phyloP scores from a whole-genome alignment of 2,797 vertebrate species.

The Anomalospiza imberbis region DNA sequence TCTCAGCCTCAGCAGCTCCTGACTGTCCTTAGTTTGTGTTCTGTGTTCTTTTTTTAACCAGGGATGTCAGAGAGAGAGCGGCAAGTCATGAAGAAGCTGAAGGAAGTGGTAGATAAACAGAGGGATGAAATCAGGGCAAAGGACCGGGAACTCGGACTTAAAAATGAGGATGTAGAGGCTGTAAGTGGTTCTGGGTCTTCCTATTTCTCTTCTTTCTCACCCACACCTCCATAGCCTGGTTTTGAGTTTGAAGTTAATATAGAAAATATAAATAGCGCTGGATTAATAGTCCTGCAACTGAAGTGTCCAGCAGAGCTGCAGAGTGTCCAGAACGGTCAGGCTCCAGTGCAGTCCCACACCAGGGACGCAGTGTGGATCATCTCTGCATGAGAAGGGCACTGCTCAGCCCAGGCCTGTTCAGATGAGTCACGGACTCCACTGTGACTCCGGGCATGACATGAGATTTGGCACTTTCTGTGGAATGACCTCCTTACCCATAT shows the following conservation, averaged over 20 bases:
- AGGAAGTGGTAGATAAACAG: slow-evolving; percentile 88
- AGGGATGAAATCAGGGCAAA: slow-evolving; percentile 89
- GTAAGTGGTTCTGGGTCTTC: slow-evolving; percentile 73
- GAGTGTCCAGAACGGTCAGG: neutral
- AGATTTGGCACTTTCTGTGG: neutral
- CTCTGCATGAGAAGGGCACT: neutral
- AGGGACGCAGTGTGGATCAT: neutral
- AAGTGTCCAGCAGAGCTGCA: neutral
- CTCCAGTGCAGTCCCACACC: neutral
- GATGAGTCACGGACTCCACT: neutral
- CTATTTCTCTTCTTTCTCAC: neutral
- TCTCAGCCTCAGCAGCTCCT: neutral
- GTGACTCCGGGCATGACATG: neutral
- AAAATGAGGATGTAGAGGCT: slow-evolving; percentile 88
- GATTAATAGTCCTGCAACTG: neutral
- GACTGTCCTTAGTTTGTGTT: neutral
- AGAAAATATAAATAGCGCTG: neutral
- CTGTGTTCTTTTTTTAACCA: slow-evolving; percentile 30
- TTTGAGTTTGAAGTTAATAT: neutral
- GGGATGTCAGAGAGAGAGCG: slow-evolving; percentile 87
- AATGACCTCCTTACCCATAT: slow-evolving; percentile 9
- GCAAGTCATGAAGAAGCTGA: slow-evolving; percentile 86
- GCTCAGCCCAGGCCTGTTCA: neutral
- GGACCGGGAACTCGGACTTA: slow-evolving; percentile 84
- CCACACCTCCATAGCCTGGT: neutral